A percentile compares a stretch with the other conserved stretches of the same genome.
These are phyloP conservation scores for Margarornis squamiger DNA, from an alignment of 2,797 vertebrate genomes.

Conservation along the genomic window DNA sequence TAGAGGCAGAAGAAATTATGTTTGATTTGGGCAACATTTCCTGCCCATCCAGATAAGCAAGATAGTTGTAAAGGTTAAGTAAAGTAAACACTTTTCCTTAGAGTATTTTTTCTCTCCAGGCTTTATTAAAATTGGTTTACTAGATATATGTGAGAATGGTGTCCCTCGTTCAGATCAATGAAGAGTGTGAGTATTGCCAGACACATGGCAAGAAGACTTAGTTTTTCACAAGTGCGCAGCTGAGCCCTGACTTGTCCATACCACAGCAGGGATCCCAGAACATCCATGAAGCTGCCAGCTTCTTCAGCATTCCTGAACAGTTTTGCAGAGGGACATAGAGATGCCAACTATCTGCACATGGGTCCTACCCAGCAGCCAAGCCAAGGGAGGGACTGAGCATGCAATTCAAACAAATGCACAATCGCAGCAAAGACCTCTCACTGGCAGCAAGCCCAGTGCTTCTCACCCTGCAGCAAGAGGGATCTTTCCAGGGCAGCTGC, in stretches of 20 bases:
- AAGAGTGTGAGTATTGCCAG: background rate
- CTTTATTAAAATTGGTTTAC: background rate
- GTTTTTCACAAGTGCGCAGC: background rate
- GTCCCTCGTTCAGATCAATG: background rate
- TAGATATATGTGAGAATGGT: fast-evolving
- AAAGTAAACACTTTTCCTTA: background rate
- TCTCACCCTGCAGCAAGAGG: background rate
- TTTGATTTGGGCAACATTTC: background rate
- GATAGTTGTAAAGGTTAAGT: background rate
- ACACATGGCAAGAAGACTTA: background rate
- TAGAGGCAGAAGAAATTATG: background rate
- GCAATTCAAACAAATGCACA: background rate
- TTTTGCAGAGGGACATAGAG: background rate
- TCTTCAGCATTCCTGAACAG: background rate
- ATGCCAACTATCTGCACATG: background rate
- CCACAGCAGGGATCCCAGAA: background rate
- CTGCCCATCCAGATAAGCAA: background rate
- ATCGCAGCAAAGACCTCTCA: background rate
- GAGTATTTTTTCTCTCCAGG: background rate
- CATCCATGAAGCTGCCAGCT: background rate
- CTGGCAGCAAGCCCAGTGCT: background rate
- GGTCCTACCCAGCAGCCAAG: background rate
- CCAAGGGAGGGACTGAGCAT: background rate
- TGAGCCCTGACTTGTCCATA: background rate
- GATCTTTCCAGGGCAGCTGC: background rate